phyloP scores from a whole-genome alignment of 2,113 vertebrate genomes.

The Tupaia chinensis region DNA sequence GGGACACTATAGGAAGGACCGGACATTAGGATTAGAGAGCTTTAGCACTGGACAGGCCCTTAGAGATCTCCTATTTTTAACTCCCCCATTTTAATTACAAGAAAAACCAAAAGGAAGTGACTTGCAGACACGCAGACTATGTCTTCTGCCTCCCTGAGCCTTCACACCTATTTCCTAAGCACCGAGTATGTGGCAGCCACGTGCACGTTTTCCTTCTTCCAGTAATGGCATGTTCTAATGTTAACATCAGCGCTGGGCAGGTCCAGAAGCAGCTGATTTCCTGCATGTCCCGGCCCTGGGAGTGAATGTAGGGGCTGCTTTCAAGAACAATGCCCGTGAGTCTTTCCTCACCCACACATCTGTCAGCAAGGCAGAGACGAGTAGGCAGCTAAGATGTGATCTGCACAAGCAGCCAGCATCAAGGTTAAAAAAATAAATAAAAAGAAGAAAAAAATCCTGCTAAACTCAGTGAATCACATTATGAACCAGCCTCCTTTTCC shows the following conservation, averaged over 20 bases:
- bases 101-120: background rate
- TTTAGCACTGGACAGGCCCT: background rate
- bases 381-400: slow-evolving; percentile 2
- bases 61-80: background rate
- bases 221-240: background rate
- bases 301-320: slow-evolving; percentile 21
- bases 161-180: background rate
- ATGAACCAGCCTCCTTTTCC: background rate
- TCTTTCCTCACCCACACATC: slow-evolving; percentile 55
- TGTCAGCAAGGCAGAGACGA: slow-evolving; percentile 50
- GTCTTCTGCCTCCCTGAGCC: background rate
- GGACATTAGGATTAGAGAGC: background rate
- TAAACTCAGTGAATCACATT: slow-evolving; percentile 32
- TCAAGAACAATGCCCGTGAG: slow-evolving; percentile 18
- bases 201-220: background rate
- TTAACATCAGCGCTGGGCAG: background rate
- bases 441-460: background rate
- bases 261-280: background rate
- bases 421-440: background rate
- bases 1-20: background rate
- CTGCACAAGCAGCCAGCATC: background rate
- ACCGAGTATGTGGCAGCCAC: background rate
- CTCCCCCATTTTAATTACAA: background rate
- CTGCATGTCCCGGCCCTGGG: background rate
- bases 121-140: background rate